A percentile compares a stretch with the other conserved stretches of the same genome.
phyloP scores from a whole-genome alignment of 1,140 invertebrate species.

The Zaprionus gabonicus region DNA sequence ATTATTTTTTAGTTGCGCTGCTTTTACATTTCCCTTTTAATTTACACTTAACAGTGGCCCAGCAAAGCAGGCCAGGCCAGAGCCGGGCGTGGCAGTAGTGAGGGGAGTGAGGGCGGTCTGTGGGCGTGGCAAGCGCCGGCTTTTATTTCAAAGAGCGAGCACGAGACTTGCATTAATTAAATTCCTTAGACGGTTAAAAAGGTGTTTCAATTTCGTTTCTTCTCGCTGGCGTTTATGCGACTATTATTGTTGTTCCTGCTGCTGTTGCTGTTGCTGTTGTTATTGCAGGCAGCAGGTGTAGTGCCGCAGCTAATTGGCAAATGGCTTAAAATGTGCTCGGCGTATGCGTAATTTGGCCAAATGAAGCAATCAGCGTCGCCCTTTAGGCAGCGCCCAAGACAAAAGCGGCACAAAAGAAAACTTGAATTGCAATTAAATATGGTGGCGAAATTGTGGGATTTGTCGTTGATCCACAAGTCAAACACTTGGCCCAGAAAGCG shows the following conservation, averaged over 20 bases:
- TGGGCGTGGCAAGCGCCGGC: constrained; percentile 13
- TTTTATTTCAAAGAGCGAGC: constrained; percentile 44
- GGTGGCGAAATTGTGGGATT: constrained; percentile 26
- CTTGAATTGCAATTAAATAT: constrained; percentile 38
- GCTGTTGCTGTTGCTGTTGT: constrained; percentile 23
- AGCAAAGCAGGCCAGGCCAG: no score
- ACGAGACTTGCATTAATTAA: constrained; percentile 75
- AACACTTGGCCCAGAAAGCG: constrained; percentile 20
- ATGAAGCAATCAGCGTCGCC: constrained; percentile 20
- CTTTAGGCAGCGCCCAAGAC: background rate
- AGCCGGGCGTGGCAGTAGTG: no score
- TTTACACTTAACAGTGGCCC: constrained; percentile 35
- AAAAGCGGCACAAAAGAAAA: constrained; percentile 11
- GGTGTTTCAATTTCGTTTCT: constrained; percentile 26
- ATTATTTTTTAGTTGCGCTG: constrained; percentile 32
- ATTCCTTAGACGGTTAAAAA: constrained; percentile 68
- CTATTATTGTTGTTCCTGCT: constrained; percentile 15
- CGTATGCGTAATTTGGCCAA: constrained; percentile 56
- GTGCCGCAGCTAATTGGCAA: constrained; percentile 57
- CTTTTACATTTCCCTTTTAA: constrained; percentile 55
- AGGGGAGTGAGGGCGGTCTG: background rate
- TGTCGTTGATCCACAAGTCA: constrained; percentile 30
- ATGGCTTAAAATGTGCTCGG: constrained; percentile 44
- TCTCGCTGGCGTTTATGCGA: constrained; percentile 16
- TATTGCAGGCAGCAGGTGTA: constrained; percentile 28